These are phyloP conservation scores for Acanthosoma haemorrhoidale DNA, from an alignment of 2,888 invertebrate species.

Conservation along the genomic window DNA sequence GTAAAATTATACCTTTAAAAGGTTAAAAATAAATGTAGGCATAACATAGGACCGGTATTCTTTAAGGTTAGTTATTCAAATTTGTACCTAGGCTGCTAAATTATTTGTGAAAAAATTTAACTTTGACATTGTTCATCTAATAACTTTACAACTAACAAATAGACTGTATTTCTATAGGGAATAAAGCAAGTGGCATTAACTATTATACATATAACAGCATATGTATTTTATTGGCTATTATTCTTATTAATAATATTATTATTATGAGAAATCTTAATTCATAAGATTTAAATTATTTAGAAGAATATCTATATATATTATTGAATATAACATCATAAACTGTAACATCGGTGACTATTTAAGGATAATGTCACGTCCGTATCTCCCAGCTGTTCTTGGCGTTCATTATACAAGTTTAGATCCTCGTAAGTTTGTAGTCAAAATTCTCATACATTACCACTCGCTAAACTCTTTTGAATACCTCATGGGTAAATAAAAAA, in stretches of 20 bases:
- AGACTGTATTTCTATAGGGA: conserved; percentile 32
- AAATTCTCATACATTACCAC: not conserved
- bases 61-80: conserved; percentile 5
- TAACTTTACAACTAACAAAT: conserved; percentile 30
- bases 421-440: conserved; percentile 3
- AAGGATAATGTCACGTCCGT: not conserved
- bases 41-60: conserved; percentile 15
- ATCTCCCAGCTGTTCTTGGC: conserved; percentile 20
- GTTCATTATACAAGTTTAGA: not conserved
- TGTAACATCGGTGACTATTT: conserved; percentile 11
- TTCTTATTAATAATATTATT: conserved; percentile 24
- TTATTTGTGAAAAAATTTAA: conserved; percentile 25
- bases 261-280: conserved; percentile 30
- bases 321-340: conserved; percentile 17
- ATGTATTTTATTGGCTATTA: conserved; percentile 30
- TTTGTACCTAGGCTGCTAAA: conserved; percentile 19
- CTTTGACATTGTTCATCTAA: conserved; percentile 23
- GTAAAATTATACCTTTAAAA: not conserved
- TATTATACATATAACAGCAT: conserved; percentile 31
- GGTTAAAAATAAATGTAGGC: not conserved
- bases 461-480: conserved; percentile 16
- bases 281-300: conserved; percentile 30
- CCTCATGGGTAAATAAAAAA: conserved; percentile 13
- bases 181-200: conserved; percentile 38
- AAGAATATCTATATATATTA: conserved; percentile 28